Percentiles rank a stretch among this genome's conserved stretches.
Conservation (phyloP, 2,888 invertebrate genomes). For the Prosopocoilus inquinatus region DNA sequence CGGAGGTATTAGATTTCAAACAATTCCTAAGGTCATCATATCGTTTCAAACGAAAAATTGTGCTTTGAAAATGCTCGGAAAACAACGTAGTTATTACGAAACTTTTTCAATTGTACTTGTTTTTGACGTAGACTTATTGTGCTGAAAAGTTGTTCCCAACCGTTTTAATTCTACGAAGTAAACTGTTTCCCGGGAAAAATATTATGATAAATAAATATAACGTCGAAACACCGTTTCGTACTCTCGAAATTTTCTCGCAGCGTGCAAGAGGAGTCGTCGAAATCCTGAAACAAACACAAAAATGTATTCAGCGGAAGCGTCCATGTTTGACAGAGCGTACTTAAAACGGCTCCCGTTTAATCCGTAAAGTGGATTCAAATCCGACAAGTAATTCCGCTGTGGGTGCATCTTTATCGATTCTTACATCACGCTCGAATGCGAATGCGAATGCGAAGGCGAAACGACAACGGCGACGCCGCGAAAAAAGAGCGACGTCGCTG, state of each 20-base stretch:
- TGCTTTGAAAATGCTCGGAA: too few species aligned
- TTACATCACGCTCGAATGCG: conserved; percentile 12
- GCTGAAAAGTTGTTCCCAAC: too few species aligned
- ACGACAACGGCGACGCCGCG: conserved; percentile 1
- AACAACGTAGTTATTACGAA: too few species aligned
- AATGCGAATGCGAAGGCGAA: conserved; percentile 4
- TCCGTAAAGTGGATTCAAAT: conserved; percentile 50
- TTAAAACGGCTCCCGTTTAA: conserved; percentile 39
- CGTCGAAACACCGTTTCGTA: conserved; percentile 1
- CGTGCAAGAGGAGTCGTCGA: conserved; percentile 4
- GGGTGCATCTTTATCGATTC: conserved; percentile 34
- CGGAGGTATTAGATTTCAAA: too few species aligned
- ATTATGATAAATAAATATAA: neutral
- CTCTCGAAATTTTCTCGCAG: conserved; percentile 6
- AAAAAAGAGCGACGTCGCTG: conserved; percentile 4
- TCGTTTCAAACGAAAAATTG: too few species aligned
- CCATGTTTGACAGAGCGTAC: conserved; percentile 26
- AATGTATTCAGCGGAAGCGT: conserved; percentile 18
- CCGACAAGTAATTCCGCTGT: conserved; percentile 40
- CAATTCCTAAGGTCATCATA: too few species aligned
- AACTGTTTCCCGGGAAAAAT: too few species aligned
- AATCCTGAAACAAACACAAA: conserved; percentile 22
- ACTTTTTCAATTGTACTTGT: too few species aligned
- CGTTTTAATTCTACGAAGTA: too few species aligned
- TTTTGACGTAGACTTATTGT: too few species aligned